Evolutionary conservation across 1,140 invertebrate genomes (phyloP), one percentile per base, ranked within the genome.

Genomic region (Zaprionus gabonicus): DNA sequence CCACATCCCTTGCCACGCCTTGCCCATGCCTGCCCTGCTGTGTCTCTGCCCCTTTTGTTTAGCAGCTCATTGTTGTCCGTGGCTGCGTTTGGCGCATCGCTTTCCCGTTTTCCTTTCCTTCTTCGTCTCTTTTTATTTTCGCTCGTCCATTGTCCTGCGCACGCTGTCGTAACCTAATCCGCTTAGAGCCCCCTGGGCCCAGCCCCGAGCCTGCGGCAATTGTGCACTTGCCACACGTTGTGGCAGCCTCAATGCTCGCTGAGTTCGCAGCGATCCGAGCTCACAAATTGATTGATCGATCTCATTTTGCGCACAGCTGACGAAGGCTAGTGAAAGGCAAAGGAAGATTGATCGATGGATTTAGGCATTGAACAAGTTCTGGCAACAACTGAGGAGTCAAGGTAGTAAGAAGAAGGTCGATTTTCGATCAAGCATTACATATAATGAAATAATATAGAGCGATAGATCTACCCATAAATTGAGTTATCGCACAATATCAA

Each of bases 101-200:
- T 70, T 70, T 59, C 59, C 73, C 49, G 36, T 63, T 13, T 23
- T 36, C 15, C 56, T 25, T 44, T 12, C 5, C 15, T n/a, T 41
- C 15, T n/a, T 41, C 15, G n/a, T n/a, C 15, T 46, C 17, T 46
- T 46, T 46, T 46, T 17, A 10, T 44, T 17, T 46, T 17, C 9
- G n/a, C n/a, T 36, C 60, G 27, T 70, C 69, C 68, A 69, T 84
- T 84, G 82, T 84, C 67, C 82, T 62, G 51, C 58, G 78, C 82
- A 84, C 82, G 82, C 80, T 60, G 71, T 60, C 70, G 82, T 78
- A 85, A 85, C 76, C 64, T 72, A 86, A 86, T 83, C 83, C 83
- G 80, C 83, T 87, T 77, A 77, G 65, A 20, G 20, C 20, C 55
- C 53, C 51, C 2, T 28, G 23, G 7, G 49, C 23, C 7, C 13